A percentile compares a stretch with the other conserved stretches of the same genome.
Conservation (phyloP, 2,113 vertebrate species). For the Cynopterus brachyotis region DNA sequence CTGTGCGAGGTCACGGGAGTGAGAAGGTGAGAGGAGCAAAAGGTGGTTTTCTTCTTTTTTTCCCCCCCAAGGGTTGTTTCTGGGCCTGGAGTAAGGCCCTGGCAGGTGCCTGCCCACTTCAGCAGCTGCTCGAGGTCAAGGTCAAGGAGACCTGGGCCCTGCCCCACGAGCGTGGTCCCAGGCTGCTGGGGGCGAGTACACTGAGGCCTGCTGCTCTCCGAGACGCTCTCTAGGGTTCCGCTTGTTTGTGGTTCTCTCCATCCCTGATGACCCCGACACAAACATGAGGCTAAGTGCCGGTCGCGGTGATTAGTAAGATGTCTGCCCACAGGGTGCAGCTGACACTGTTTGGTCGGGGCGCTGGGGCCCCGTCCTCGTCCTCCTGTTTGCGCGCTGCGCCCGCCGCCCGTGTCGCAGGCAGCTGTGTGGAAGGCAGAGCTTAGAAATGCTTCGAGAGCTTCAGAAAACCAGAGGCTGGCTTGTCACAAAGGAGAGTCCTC, state of each 20-base stretch:
- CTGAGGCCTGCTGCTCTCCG: background rate
- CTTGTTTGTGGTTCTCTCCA: background rate
- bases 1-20: background rate
- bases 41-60: background rate
- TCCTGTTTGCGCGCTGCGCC: background rate
- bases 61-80: constrained; percentile 55
- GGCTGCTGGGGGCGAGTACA: background rate
- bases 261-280: background rate
- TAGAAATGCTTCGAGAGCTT: background rate
- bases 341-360: rapidly evolving
- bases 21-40: background rate
- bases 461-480: background rate
- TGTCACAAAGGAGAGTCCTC: background rate
- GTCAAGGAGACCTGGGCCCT: constrained; percentile 51
- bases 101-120: background rate
- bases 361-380: background rate
- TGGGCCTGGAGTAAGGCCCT: constrained; percentile 40
- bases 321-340: background rate
- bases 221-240: background rate
- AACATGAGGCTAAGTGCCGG: background rate
- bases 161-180: background rate
- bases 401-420: rapidly evolving
- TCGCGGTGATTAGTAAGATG: background rate
- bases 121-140: background rate
- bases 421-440: background rate